phyloP scores from a whole-genome alignment of 2,113 vertebrate species.

The Paramisgurnus dabryanus region DNA sequence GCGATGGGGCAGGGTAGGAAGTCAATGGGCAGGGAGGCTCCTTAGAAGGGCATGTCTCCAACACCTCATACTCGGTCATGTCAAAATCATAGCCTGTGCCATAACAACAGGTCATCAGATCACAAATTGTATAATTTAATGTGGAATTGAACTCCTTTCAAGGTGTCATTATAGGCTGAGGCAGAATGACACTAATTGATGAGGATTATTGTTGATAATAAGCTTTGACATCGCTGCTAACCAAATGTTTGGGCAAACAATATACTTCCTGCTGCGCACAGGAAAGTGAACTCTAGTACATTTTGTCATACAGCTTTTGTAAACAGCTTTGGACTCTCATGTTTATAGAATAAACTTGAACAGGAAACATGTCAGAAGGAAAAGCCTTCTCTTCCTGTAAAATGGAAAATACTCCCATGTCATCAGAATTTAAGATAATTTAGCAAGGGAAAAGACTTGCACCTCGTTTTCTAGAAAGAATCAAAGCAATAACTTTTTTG shows the following conservation, averaged over 20 bases:
- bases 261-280: neutral
- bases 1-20: constrained; percentile 47
- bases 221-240: neutral
- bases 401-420: neutral
- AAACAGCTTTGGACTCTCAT: neutral
- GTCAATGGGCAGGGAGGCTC: constrained; percentile 57
- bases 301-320: neutral
- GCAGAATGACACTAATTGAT: neutral
- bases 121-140: neutral
- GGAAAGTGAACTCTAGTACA: neutral
- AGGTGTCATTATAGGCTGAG: neutral
- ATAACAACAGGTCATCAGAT: constrained; percentile 55
- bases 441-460: too few relatives aligned
- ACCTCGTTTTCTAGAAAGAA: neutral
- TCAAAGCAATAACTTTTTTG: neutral
- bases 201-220: too few relatives aligned
- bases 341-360: neutral
- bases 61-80: constrained; percentile 75
- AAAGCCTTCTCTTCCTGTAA: neutral
- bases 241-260: neutral
- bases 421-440: too few relatives aligned
- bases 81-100: constrained; percentile 74
- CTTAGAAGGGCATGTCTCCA: constrained; percentile 63
- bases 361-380: neutral
- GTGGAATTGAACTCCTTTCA: too few relatives aligned